Base-by-base conservation (phyloP, 2,888 invertebrate species). In the Scaptomyza polygonia region DNA sequence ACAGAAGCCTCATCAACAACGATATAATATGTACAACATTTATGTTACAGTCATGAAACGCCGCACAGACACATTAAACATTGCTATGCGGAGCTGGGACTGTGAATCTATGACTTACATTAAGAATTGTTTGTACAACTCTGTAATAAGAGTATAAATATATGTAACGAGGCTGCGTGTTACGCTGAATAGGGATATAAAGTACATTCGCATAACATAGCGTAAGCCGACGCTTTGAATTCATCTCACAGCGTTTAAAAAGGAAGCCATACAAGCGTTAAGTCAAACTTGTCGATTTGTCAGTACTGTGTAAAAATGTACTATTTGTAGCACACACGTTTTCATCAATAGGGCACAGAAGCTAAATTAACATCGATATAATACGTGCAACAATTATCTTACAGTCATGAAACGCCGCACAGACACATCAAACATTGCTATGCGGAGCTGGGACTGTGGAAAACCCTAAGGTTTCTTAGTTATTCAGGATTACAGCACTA, bases 91-190 rank as follows among this genome's bases (percentile, higher is more conserved):
- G 88, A 90, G 90, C 90, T 90, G 89, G 87, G 85, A 90, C 90
- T 90, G 89, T 88, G 36, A 36, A 36, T 14, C 2, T 14, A 14
- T 36, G 36, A 36, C 34, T 34, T 6, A 1, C 1, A 1, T 6
- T 11, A 9, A 30, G 9, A 30, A 11, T 30, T 12, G 1, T n/a
- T 29, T 3, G 14, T 27, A 27, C 12, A 27, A 12, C 11, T 16
- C 0, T 5, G 11, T 11, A 29, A 5, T 27, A 4, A 44, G 18
- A n/a, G 12, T n/a, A 12, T 12, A n/a, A 4, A 47, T 32, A 18
- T 2, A 18, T 91, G 91, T 91, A 85, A 82, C 91, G 90, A 87
- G 88, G 90, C 89, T 88, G 91, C 91, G 91, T 91, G 91, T 91
- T 91, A 91, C 82, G 71, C 86, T 81, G 88, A 91, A 89, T 77